A percentile compares a stretch with the other conserved stretches of the same genome.
Conservation (phyloP, 2,797 vertebrate species). For the Erithacus rubecula region DNA sequence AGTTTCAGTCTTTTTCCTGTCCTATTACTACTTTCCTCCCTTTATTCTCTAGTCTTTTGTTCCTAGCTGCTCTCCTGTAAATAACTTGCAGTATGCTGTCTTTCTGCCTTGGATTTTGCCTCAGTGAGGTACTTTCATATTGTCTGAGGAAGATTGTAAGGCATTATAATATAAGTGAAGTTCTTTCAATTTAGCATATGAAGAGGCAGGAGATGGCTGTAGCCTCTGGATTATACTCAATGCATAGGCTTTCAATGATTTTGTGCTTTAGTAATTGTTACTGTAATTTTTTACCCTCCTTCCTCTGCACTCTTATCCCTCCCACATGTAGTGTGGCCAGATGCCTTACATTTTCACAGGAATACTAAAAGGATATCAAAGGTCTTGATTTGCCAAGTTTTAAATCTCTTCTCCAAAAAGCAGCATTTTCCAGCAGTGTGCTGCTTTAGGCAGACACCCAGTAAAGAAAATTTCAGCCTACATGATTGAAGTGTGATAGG, state of each 20-base stretch:
- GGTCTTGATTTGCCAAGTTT: conserved; percentile 53
- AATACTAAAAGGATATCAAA: conserved; percentile 43
- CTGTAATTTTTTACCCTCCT: conserved; percentile 13
- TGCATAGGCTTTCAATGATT: background rate
- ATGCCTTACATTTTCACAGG: conserved; percentile 39
- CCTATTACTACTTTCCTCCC: background rate
- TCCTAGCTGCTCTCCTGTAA: background rate
- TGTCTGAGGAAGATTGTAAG: background rate
- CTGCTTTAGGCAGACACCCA: conserved; percentile 52
- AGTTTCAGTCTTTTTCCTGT: background rate
- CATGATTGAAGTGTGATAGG: conserved; percentile 47
- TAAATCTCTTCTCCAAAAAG: conserved; percentile 30
- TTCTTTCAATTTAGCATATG: background rate
- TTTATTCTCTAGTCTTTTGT: background rate
- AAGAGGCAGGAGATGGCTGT: background rate
- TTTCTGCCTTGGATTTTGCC: background rate
- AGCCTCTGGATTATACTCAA: background rate
- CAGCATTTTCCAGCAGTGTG: conserved; percentile 52
- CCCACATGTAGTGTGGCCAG: conserved; percentile 33
- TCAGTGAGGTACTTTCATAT: background rate
- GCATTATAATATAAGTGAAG: background rate
- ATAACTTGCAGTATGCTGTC: background rate
- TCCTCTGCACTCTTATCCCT: background rate
- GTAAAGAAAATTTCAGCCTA: conserved; percentile 32
- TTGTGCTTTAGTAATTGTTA: conserved; percentile 21